phyloP scores from a whole-genome alignment of 2,888 invertebrate species.

The Athrips mouffetella region DNA sequence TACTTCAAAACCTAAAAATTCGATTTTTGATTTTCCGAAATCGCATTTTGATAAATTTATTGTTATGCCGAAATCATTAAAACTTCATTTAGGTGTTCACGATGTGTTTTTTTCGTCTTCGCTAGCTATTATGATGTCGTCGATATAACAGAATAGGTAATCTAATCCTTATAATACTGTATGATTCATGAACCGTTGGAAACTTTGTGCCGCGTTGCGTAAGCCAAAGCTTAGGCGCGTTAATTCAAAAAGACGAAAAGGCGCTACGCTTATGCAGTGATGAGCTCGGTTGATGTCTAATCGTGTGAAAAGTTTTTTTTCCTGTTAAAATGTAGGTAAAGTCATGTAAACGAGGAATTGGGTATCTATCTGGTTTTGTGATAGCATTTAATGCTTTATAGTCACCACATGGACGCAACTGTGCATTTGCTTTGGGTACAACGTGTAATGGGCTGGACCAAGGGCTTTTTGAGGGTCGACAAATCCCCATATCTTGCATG shows the following conservation, averaged over 20 bases:
- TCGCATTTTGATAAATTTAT: slow-evolving; percentile 18
- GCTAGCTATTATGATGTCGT: slow-evolving; percentile 35
- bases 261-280: slow-evolving; percentile 32
- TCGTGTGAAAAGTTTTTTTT: slow-evolving; percentile 27
- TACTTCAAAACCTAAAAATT: slow-evolving; percentile 18
- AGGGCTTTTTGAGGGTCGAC: slow-evolving; percentile 35
- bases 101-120: slow-evolving; percentile 15
- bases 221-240: slow-evolving; percentile 37
- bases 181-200: slow-evolving; percentile 32
- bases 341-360: slow-evolving; percentile 35
- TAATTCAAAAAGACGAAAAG: slow-evolving; percentile 38
- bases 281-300: slow-evolving; percentile 31
- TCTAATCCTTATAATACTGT: slow-evolving; percentile 25
- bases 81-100: slow-evolving; percentile 20
- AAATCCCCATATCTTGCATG: slow-evolving; percentile 38
- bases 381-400: slow-evolving; percentile 42
- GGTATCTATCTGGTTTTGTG: slow-evolving; percentile 40
- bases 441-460: slow-evolving; percentile 41
- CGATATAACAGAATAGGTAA: slow-evolving; percentile 32
- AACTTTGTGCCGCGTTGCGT: slow-evolving; percentile 35
- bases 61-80: slow-evolving; percentile 16
- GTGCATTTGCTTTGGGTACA: slow-evolving; percentile 29
- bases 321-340: slow-evolving; percentile 27
- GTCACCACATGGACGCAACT: slow-evolving; percentile 42
- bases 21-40: slow-evolving; percentile 11